phyloP scores from a whole-genome alignment of 2,113 vertebrate genomes.

The Coptodon rendalli region DNA sequence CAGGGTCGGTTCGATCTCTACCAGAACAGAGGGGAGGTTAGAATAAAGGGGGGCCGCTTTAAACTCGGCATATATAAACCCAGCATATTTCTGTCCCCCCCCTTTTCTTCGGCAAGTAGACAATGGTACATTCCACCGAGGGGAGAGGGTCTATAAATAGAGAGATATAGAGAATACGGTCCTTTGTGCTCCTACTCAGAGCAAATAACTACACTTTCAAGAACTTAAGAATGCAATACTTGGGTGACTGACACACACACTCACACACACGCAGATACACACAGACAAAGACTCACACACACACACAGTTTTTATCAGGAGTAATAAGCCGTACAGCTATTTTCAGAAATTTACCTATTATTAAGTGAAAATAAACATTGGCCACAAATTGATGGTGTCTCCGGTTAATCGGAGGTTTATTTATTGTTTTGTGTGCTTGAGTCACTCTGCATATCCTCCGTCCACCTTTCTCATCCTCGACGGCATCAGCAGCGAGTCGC shows the following conservation, averaged over 20 bases:
- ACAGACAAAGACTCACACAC: not conserved
- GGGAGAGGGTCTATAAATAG: slow-evolving; percentile 75
- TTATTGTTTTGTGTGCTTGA: not conserved
- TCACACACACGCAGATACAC: not conserved
- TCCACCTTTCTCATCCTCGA: not conserved
- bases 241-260: not conserved
- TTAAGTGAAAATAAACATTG: not conserved
- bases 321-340: not conserved
- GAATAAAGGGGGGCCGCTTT: slow-evolving; percentile 14
- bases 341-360: not conserved
- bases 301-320: not conserved
- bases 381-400: not conserved
- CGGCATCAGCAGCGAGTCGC: not conserved
- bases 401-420: not conserved
- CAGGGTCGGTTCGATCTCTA: slow-evolving; percentile 82
- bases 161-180: slow-evolving; percentile 70
- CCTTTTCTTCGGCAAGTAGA: slow-evolving; percentile 56
- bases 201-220: slow-evolving; percentile 32
- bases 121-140: slow-evolving; percentile 81
- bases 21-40: slow-evolving; percentile 48
- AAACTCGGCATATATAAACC: slow-evolving; percentile 31
- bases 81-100: slow-evolving; percentile 17
- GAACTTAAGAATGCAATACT: not conserved
- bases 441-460: not conserved
- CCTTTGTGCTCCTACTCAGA: slow-evolving; percentile 69